Percentiles rank a stretch among this genome's conserved stretches.
phyloP scores from a whole-genome alignment of 2,888 invertebrate species.

The Achlya flavicornis region DNA sequence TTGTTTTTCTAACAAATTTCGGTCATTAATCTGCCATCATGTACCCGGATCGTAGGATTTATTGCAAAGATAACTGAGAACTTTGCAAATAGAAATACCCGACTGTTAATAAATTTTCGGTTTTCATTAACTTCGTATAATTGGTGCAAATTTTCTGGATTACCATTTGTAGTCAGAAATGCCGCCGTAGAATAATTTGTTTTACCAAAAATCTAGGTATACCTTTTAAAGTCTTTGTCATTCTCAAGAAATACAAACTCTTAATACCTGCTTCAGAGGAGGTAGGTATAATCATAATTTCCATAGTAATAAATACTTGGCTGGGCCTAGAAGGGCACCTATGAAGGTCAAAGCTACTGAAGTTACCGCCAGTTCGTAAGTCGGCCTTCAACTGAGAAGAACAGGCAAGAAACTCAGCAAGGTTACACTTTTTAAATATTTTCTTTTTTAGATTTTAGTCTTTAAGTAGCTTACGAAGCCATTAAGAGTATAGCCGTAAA shows the following conservation, averaged over 20 bases:
- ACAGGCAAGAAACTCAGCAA: too few relatives aligned
- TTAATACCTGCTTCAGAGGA: too few relatives aligned
- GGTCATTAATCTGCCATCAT: conserved; percentile 64
- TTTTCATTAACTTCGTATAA: conserved; percentile 53
- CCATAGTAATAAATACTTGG: too few relatives aligned
- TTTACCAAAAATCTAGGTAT: neutral
- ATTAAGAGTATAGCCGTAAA: conserved; percentile 60
- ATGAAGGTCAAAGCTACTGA: too few relatives aligned
- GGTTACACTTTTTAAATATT: too few relatives aligned
- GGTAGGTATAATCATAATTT: too few relatives aligned
- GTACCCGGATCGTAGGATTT: conserved; percentile 55
- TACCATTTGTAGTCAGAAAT: conserved; percentile 10
- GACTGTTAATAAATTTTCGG: conserved; percentile 51
- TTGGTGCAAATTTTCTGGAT: conserved; percentile 41
- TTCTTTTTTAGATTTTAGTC: too few relatives aligned
- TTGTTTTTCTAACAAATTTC: conserved; percentile 60
- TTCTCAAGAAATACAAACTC: too few relatives aligned
- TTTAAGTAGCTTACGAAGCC: conserved; percentile 59
- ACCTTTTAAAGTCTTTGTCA: too few relatives aligned
- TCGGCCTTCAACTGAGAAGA: too few relatives aligned
- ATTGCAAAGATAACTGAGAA: conserved; percentile 59
- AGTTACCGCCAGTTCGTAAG: too few relatives aligned
- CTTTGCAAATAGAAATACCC: conserved; percentile 50
- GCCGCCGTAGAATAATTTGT: neutral
- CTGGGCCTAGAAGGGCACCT: too few relatives aligned